Percentiles rank a stretch among this genome's conserved stretches.
These are phyloP conservation scores for Girardinus metallicus DNA, from an alignment of 2,797 vertebrate species.

Conservation along the genomic window DNA sequence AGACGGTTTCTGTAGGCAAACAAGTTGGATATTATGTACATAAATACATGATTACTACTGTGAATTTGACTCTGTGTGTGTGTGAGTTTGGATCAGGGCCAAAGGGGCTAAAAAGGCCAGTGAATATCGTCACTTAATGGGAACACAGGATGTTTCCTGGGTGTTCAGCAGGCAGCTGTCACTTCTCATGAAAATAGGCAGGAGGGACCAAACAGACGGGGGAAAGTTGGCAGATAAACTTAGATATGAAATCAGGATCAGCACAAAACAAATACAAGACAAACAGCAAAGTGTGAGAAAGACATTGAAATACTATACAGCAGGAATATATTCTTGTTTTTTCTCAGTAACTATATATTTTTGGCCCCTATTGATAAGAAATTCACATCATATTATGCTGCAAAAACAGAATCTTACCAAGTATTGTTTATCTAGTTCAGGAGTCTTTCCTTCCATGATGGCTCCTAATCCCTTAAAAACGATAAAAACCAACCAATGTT, in stretches of 20 bases:
- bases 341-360: background rate
- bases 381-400: background rate
- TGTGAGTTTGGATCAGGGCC: constrained; percentile 1
- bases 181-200: constrained; percentile 59
- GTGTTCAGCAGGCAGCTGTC: constrained; percentile 58
- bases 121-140: constrained; percentile 51
- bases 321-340: background rate
- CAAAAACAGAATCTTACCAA: background rate
- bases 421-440: background rate
- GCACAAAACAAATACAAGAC: background rate
- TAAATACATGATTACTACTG: background rate
- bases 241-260: background rate
- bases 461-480: background rate
- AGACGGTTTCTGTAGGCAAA: background rate
- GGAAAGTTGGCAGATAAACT: constrained; percentile 31
- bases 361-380: background rate
- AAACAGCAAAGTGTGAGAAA: background rate
- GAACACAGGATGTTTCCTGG: constrained; percentile 61
- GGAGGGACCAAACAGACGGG: constrained; percentile 25
- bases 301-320: background rate
- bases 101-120: constrained; percentile 39
- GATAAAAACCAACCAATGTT: background rate
- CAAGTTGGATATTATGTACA: background rate
- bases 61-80: background rate
- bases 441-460: background rate